Conservation (phyloP, 2,113 vertebrate species). For the Ceyx melanurus region DNA sequence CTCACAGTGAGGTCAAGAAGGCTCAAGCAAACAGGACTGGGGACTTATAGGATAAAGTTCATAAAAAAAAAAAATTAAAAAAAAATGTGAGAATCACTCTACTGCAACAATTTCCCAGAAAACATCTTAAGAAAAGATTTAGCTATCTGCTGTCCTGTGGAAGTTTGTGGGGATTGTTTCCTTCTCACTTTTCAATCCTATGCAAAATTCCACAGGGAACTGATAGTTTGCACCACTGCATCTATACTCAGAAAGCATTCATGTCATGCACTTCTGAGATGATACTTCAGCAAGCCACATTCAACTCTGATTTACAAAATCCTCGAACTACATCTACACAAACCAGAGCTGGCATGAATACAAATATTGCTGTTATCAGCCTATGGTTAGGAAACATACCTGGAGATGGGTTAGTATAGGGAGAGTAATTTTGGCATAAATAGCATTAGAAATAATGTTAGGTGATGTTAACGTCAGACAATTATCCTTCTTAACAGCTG, state of each 20-base stretch:
- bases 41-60: not conserved
- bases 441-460: slow-evolving; percentile 17
- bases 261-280: not conserved
- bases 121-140: not conserved
- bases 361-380: not conserved
- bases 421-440: slow-evolving; percentile 22
- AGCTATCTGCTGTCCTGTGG: too few species aligned
- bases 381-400: not conserved
- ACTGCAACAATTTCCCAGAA: not conserved
- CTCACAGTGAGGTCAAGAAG: not conserved
- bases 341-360: not conserved
- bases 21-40: fast-evolving
- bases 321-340: not conserved
- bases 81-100: not conserved
- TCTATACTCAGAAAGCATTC: not conserved
- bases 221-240: fast-evolving
- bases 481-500: slow-evolving; percentile 57
- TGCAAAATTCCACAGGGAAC: not conserved
- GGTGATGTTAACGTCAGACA: slow-evolving; percentile 37
- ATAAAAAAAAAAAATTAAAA: too few species aligned
- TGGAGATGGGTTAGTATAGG: not conserved
- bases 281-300: not conserved
- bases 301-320: not conserved
- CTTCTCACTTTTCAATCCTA: not conserved
- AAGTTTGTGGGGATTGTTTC: not conserved